Percentiles rank a stretch among this genome's conserved stretches.
Evolutionary conservation across 2,797 vertebrate species (phyloP).

Genomic region (Coilia nasus): DNA sequence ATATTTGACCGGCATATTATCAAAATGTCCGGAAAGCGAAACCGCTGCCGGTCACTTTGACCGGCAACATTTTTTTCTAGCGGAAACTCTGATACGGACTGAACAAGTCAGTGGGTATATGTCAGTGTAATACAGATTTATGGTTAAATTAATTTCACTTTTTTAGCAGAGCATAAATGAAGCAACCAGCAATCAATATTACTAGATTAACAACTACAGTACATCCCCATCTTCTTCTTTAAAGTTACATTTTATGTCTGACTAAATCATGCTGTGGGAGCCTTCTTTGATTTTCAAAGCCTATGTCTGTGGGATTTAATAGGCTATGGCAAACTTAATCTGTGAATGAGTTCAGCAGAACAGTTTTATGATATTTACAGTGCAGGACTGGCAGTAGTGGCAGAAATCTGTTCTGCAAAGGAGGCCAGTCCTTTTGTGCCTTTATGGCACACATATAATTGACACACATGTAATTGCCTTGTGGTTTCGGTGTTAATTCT

Average conservation of each 20-base stretch:
- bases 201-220: constrained; percentile 8
- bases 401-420: constrained; percentile 35
- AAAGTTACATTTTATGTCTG: background rate
- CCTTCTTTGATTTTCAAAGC: background rate
- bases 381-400: background rate
- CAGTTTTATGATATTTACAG: constrained; percentile 14
- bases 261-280: constrained; percentile 12
- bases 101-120: background rate
- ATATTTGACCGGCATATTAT: too few species aligned
- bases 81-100: too few species aligned
- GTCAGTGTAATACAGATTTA: background rate
- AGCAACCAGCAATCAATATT: constrained; percentile 5
- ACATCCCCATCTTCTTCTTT: background rate
- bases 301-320: background rate
- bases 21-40: too few species aligned
- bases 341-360: constrained; percentile 14
- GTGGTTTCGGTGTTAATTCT: background rate
- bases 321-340: constrained; percentile 14
- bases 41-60: too few species aligned
- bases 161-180: background rate
- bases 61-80: too few species aligned
- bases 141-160: background rate
- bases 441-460: background rate
- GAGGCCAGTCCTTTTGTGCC: constrained; percentile 28
- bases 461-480: background rate